Evolutionary conservation across 2,113 vertebrate genomes (phyloP), one percentile per base, ranked within the genome.

Genomic region (Calyptomena viridis): DNA sequence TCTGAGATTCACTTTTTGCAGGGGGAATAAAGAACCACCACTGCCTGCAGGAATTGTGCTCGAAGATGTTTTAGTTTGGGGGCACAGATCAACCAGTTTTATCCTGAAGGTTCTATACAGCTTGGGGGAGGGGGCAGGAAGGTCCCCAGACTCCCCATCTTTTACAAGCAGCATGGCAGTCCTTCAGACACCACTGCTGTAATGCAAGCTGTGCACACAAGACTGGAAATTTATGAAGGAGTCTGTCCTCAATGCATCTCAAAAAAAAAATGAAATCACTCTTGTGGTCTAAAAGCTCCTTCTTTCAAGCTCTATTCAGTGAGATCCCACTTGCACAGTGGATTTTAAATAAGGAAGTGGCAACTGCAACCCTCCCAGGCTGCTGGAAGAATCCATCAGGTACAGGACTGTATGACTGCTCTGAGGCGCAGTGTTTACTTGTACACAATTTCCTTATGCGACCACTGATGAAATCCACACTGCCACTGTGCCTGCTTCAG

Each of bases 351-450:
- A 40, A 19, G 14, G 12, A 76, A 69, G 19, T 23, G 9, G 14
- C 23, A 87, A 72, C 33, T 35, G 21, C 33, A 68, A 25, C 14
- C 20, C 8, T 72, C 30, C 28, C 14, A 37, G 22, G 25, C 35
- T 85, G 47, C 40, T 89, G 60, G 35, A 58, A 59, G 35, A 69
- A 84, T 73, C 53, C 24, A 47, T 5, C 1, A 2, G 24, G 19
- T 49, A 78, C 3, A 5, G 35, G 49, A 40, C 83, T 44, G 12
- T 9, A 17, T 14, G 42, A 50, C 49, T 71, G 35, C 47, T 84
- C 83, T 24, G 16, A 64, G 49, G n/a, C 0, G 0, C 0, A 37
- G 15, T 3, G 2, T 46, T 82, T 82, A 62, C 53, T 64, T 11
- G 37, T 3, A 49, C 3, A 4, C 14, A 22, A 88, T 40, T 83